These are phyloP conservation scores for Mixornis gularis DNA, from an alignment of 2,113 vertebrate species.

Conservation along the genomic window DNA sequence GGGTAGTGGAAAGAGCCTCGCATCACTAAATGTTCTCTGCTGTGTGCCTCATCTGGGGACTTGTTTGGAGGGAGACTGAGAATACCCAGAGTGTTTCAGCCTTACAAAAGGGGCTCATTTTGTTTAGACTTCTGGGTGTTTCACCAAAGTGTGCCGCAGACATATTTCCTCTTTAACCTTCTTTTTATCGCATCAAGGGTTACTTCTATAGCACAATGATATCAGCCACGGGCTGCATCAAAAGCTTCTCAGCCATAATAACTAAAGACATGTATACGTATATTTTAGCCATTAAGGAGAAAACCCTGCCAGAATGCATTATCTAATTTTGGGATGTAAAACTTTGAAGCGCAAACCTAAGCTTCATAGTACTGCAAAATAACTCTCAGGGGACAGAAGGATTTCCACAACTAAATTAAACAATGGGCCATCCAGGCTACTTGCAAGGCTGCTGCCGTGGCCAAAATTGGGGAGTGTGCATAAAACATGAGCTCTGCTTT, in stretches of 20 bases:
- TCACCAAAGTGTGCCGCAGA: neutral
- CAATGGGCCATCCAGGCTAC: neutral
- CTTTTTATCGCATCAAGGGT: conserved; percentile 8
- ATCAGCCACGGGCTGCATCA: conserved; percentile 46
- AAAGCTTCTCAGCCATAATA: conserved; percentile 29
- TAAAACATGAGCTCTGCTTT: neutral
- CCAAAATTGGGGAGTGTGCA: neutral
- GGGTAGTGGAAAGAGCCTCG: neutral
- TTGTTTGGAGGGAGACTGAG: neutral
- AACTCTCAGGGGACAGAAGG: neutral
- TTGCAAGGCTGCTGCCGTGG: neutral
- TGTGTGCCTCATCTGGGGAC: neutral
- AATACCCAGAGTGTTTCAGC: neutral
- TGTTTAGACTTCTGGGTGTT: neutral
- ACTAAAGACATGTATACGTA: conserved; percentile 24
- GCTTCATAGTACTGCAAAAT: neutral
- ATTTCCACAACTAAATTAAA: conserved; percentile 33
- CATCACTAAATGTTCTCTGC: neutral
- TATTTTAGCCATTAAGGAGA: conserved; percentile 51
- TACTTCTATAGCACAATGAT: conserved; percentile 38
- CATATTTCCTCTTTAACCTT: conserved; percentile 56
- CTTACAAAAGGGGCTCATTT: neutral
- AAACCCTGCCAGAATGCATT: conserved; percentile 54
- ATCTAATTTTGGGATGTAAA: conserved; percentile 34
- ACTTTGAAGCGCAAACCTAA: conserved; percentile 35